phyloP scores from a whole-genome alignment of 2,888 invertebrate genomes.

The Ellobium chinense region DNA sequence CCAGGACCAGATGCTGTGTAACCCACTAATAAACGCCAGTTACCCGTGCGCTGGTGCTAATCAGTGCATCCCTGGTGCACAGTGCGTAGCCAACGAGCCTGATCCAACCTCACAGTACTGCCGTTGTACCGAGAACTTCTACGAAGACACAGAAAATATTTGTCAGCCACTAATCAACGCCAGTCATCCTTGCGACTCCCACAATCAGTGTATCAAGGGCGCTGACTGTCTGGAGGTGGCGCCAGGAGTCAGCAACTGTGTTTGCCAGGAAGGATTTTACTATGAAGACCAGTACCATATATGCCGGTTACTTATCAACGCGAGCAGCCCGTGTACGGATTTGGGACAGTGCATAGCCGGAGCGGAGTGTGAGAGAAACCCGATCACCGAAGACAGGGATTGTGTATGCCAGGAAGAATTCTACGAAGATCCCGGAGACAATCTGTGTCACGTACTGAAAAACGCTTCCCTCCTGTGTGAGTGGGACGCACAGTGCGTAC shows the following conservation, averaged over 20 bases:
- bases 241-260: not conserved
- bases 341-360: conserved; percentile 36
- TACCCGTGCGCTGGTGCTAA: conserved; percentile 19
- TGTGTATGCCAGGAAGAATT: conserved; percentile 45
- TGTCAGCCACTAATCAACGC: conserved; percentile 27
- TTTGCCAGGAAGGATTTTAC: conserved; percentile 36
- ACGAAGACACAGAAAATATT: not conserved
- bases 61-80: conserved; percentile 45
- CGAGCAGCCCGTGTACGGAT: conserved; percentile 31
- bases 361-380: conserved; percentile 39
- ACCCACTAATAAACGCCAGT: conserved; percentile 34
- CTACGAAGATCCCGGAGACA: conserved; percentile 16
- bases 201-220: conserved; percentile 40
- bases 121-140: conserved; percentile 30
- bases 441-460: conserved; percentile 12
- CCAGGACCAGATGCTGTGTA: conserved; percentile 6
- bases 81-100: conserved; percentile 18
- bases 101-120: conserved; percentile 1
- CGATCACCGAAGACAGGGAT: conserved; percentile 24
- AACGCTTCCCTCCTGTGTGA: not conserved
- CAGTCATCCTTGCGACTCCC: conserved; percentile 17
- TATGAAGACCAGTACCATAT: conserved; percentile 21
- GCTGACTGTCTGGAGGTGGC: conserved; percentile 35
- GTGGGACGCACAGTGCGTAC: conserved; percentile 9
- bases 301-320: conserved; percentile 28